A percentile compares a stretch with the other conserved stretches of the same genome.
phyloP scores from a whole-genome alignment of 2,888 invertebrate genomes.

The Rhimphoctona megacephalus region DNA sequence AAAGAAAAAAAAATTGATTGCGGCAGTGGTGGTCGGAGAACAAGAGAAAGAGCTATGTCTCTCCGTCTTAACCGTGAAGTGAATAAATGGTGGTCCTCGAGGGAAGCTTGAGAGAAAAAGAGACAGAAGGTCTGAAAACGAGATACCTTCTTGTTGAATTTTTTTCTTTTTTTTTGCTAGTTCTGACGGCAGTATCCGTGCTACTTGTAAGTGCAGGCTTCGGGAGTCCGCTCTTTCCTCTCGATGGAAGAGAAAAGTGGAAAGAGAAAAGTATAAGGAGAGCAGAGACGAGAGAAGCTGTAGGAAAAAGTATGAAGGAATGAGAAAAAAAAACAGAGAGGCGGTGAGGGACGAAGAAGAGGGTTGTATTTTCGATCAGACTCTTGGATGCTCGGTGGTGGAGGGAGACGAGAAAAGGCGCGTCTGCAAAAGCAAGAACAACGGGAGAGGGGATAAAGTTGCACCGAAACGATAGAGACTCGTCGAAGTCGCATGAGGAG shows the following conservation, averaged over 20 bases:
- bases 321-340: conserved; percentile 3
- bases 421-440: background rate
- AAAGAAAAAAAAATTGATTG: conserved; percentile 4
- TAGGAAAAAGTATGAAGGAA: conserved; percentile 12
- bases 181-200: background rate
- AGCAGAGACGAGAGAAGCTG: conserved; percentile 20
- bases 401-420: conserved; percentile 29
- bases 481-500: conserved; percentile 40
- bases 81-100: conserved; percentile 60
- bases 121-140: conserved; percentile 35
- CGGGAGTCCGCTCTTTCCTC: conserved; percentile 29
- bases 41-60: background rate
- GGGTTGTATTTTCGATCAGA: conserved; percentile 59
- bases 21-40: background rate
- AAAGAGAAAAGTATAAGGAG: too few species aligned
- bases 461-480: conserved; percentile 6
- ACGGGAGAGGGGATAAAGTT: conserved; percentile 1
- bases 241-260: conserved; percentile 14
- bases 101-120: conserved; percentile 10
- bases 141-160: conserved; percentile 34
- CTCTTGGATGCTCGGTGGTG: conserved; percentile 13
- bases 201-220: conserved; percentile 58
- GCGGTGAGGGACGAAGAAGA: background rate
- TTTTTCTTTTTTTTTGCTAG: background rate
- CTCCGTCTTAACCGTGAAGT: conserved; percentile 35